These are phyloP conservation scores for Xanthia icteritia DNA, from an alignment of 2,888 invertebrate genomes.

Conservation along the genomic window DNA sequence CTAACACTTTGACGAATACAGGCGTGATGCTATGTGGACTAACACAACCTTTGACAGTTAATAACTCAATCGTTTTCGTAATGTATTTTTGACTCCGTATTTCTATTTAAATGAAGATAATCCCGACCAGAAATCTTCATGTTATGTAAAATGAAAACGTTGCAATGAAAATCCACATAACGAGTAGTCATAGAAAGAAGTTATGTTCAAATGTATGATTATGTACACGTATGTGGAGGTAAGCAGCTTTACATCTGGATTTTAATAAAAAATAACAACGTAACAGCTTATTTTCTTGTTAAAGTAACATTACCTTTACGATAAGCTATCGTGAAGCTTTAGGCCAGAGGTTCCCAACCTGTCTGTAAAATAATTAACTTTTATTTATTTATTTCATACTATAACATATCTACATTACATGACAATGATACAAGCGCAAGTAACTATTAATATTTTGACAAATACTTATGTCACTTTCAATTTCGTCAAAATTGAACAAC, in stretches of 20 bases:
- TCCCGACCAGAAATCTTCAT: background rate
- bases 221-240: background rate
- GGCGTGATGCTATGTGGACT: too few relatives aligned
- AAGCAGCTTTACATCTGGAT: slow-evolving; percentile 4
- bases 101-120: background rate
- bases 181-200: background rate
- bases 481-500: too few relatives aligned
- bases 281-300: slow-evolving; percentile 50
- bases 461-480: too few relatives aligned
- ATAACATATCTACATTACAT: too few relatives aligned
- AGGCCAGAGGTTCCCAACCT: slow-evolving; percentile 1
- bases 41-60: background rate
- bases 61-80: background rate
- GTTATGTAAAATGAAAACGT: background rate
- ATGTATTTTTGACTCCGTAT: background rate
- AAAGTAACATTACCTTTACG: slow-evolving; percentile 40
- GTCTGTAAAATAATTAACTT: background rate
- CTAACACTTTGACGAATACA: too few relatives aligned
- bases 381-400: too few relatives aligned
- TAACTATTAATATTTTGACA: too few relatives aligned
- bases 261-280: slow-evolving; percentile 49
- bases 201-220: background rate
- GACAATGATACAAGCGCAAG: too few relatives aligned
- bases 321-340: slow-evolving; percentile 32
- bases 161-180: background rate